Evolutionary conservation across 1,140 invertebrate species (phyloP).

Genomic region (Stegodyphus dumicola): DNA sequence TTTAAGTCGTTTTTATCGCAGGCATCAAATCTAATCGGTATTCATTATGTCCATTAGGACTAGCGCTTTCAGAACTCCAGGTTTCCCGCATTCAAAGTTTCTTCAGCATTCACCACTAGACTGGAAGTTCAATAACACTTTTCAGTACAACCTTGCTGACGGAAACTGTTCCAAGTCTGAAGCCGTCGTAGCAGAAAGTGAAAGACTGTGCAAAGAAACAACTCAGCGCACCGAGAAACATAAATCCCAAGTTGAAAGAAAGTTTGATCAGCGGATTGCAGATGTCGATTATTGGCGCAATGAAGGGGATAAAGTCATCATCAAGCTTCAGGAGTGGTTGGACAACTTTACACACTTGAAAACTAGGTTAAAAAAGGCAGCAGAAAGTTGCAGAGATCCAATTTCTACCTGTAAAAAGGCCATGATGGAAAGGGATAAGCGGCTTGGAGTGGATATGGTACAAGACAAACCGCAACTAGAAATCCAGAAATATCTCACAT

Average conservation of each 20-base stretch:
- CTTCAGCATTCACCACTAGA: conserved; percentile 25
- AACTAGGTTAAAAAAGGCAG: conserved; percentile 4
- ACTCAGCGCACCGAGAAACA: conserved; percentile 4
- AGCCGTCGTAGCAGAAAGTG: conserved; percentile 28
- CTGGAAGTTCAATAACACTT: conserved; percentile 43
- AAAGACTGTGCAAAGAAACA: conserved; percentile 36
- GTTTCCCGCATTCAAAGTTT: conserved; percentile 22
- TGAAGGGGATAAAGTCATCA: conserved; percentile 21
- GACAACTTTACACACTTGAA: conserved; percentile 35
- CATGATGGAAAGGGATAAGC: conserved; percentile 31
- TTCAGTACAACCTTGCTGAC: conserved; percentile 40
- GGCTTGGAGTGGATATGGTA: conserved; percentile 33
- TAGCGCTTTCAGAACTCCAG: conserved; percentile 11
- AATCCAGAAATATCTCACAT: conserved; percentile 27
- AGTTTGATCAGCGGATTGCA: conserved; percentile 36
- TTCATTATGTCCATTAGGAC: neutral
- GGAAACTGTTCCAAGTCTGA: conserved; percentile 36
- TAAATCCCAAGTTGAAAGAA: conserved; percentile 38
- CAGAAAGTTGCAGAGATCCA: conserved; percentile 17
- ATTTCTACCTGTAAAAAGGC: conserved; percentile 20
- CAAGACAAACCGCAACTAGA: conserved; percentile 38
- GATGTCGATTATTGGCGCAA: conserved; percentile 41
- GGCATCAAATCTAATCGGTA: neutral
- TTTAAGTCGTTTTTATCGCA: neutral
- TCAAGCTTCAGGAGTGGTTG: conserved; percentile 19